Base-by-base conservation (phyloP, 1,140 invertebrate species). In the Cyrtorhinus lividipennis region DNA sequence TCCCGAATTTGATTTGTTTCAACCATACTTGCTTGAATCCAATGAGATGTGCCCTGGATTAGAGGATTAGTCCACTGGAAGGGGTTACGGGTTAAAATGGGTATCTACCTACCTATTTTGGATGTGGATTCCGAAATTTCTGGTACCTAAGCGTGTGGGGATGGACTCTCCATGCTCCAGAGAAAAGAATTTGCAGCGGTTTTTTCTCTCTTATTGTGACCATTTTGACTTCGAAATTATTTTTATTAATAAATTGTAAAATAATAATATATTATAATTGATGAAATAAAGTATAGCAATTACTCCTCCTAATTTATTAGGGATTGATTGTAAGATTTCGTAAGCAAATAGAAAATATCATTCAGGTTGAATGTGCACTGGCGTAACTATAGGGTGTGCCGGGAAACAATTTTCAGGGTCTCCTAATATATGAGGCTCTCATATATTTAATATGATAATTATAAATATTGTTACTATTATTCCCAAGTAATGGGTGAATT, bases 281-380 rank as follows among this genome's bases (percentile, higher is more conserved):
- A 81, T 72, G 80, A n/a, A n/a, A n/a, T n/a, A 58, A 59, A 81
- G 63, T 74, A 85, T 69, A n/a, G 79, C 79, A 71, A 85, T 76
- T 44, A 85, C 83, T 66, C 83, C 83, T 66, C 82, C 81, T 77
- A 86, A 71, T 80, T 87, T 86, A 78, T 84, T 85, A 61, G 82
- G 82, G 68, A 87, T 83, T 64, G 82, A 81, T 59, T 82, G 83
- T 69, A 86, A 67, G 76, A 87, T 87, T 22, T 83, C 80, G 72
- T 87, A 86, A 24, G 82, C 82, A 78, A 85, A 86, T 77, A 85
- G 73, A 73, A 86, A 86, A 73, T 86, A 86, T 80, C 81, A 86
- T 79, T 86, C 83, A 63, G 83, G 83, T 78, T 86, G 79, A 78
- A 86, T 86, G 74, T 85, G 83, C 44, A 77, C 68, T 1, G 83